phyloP scores from a whole-genome alignment of 2,888 invertebrate species.

The Watsonalla cultraria region DNA sequence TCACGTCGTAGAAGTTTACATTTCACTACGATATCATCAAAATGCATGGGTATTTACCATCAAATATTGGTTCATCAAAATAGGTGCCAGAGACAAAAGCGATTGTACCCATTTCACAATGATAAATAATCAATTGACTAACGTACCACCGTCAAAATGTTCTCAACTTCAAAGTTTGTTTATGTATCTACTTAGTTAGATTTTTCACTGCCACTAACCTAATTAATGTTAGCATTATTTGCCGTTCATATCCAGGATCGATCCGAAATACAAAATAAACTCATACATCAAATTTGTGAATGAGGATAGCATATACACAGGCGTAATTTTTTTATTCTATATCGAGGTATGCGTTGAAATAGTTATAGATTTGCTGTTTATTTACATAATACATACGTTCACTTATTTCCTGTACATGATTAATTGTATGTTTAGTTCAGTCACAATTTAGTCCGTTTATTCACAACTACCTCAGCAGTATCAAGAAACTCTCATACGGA shows the following conservation, averaged over 20 bases:
- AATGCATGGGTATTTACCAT: too few relatives aligned
- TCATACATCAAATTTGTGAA: slow-evolving; percentile 11
- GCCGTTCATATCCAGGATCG: slow-evolving; percentile 30
- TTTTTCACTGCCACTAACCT: slow-evolving; percentile 1
- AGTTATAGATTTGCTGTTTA: too few relatives aligned
- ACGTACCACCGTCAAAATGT: too few relatives aligned
- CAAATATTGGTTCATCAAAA: too few relatives aligned
- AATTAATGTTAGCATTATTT: slow-evolving; percentile 16
- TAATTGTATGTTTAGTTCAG: slow-evolving; percentile 19
- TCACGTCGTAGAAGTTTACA: slow-evolving; percentile 1
- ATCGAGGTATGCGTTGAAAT: slow-evolving; percentile 23
- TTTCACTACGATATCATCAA: background rate
- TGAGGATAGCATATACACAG: slow-evolving; percentile 26
- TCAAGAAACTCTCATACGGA: slow-evolving; percentile 85
- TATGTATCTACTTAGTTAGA: too few relatives aligned
- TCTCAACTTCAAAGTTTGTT: too few relatives aligned
- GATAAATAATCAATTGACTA: too few relatives aligned
- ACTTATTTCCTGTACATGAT: slow-evolving; percentile 31
- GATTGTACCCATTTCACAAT: too few relatives aligned
- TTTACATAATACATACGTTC: slow-evolving; percentile 33
- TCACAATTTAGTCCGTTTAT: slow-evolving; percentile 71
- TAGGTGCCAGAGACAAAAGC: too few relatives aligned
- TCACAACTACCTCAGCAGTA: slow-evolving; percentile 63
- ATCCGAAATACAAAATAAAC: slow-evolving; percentile 36
- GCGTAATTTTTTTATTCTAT: slow-evolving; percentile 19